Evolutionary conservation across 2,113 vertebrate genomes (phyloP), one percentile per base, ranked within the genome.

Genomic region (Ceratotherium simum): DNA sequence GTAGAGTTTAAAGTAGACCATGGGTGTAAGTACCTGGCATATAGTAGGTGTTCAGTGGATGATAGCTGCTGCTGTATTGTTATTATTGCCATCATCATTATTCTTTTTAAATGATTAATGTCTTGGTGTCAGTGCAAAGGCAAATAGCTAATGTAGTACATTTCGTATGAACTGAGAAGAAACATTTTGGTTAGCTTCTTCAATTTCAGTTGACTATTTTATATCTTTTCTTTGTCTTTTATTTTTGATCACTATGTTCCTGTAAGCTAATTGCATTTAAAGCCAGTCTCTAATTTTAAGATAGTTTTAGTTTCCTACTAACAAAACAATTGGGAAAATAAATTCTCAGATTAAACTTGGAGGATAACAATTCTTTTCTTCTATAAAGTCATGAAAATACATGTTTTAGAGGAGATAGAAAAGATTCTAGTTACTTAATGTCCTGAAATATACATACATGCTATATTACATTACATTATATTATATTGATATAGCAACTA

Each of bases 271-370:
- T 87, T 10, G 20, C 82, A 36, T 84, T 78, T 65, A 93, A 95
- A 82, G 83, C 13, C 54, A 72, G 31, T 82, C 29, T 91, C 42
- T 96, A 62, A 87, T 83, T 78, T 95, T 60, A 90, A 86, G 18
- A 85, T 89, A 65, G 56, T 90, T 95, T 92, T 84, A 62, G 67
- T 88, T 96, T 87, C 51, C 17, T 89, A 70, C 65, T 96, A 33
- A 5, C 14, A 65, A 80, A 95, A 51, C 10, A 95, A 17, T 62
- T 90, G 69, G 70, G n/a, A 72, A 70, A 83, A 79, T 62, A 67
- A 75, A 62, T 82, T 90, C 16, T 70, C 73, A 56, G 25, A 67
- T 67, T 91, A 78, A 92, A 90, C 27, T 51, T 95, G 23, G 65
- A 85, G 33, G 76, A 79, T 79, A 70, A 94, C 78, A 51, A 69